Evolutionary conservation across 1,140 invertebrate species (phyloP).

Genomic region (Trichonephila clavipes): DNA sequence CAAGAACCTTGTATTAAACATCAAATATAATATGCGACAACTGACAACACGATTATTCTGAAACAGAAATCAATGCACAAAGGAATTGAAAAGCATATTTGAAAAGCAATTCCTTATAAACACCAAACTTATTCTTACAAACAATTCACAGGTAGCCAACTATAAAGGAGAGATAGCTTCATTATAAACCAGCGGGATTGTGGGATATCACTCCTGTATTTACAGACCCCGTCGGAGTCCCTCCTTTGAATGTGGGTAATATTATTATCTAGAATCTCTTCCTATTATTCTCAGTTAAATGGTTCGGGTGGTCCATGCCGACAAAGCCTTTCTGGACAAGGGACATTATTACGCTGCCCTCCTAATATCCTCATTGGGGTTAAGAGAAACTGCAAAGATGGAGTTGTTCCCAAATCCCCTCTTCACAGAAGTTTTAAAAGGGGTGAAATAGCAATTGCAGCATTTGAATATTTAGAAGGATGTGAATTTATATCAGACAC

Average conservation of each 20-base stretch:
- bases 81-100: background rate
- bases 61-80: background rate
- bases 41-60: background rate
- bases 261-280: conserved; percentile 42
- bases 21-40: background rate
- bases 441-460: background rate
- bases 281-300: conserved; percentile 57
- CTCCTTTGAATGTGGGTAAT: conserved; percentile 46
- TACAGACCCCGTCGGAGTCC: background rate
- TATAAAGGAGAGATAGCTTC: conserved; percentile 7
- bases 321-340: conserved; percentile 36
- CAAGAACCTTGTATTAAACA: background rate
- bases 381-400: conserved; percentile 19
- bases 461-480: background rate
- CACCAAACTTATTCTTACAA: background rate
- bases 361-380: conserved; percentile 33
- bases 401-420: background rate
- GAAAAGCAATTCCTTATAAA: background rate
- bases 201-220: conserved; percentile 1
- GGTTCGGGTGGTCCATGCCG: background rate
- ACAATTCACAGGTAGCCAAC: conserved; percentile 16
- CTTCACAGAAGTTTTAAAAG: background rate
- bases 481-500: too few species aligned
- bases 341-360: conserved; percentile 11
- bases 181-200: background rate